Conservation (phyloP, 2,797 vertebrate species). For the Euthynnus affinis region DNA sequence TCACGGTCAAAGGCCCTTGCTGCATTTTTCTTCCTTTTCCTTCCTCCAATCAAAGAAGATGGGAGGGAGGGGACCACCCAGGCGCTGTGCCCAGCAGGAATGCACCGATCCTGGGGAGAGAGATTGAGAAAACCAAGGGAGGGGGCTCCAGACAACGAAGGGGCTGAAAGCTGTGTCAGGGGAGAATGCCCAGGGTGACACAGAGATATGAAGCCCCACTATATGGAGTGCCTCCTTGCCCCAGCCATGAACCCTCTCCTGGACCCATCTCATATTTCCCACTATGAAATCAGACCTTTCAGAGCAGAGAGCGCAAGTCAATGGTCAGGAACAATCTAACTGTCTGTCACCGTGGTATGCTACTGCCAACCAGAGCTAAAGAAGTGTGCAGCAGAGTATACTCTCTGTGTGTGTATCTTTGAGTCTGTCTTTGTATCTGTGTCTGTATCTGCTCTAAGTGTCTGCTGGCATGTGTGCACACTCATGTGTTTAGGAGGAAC, state of each 20-base stretch:
- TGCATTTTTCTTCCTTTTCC: constrained; percentile 79
- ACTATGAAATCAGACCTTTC: constrained; percentile 86
- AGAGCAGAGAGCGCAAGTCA: constrained; percentile 83
- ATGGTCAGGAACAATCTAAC: constrained; percentile 88
- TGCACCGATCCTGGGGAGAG: constrained; percentile 72
- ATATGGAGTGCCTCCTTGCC: constrained; percentile 82
- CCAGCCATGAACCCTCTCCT: constrained; percentile 82
- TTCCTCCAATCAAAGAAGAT: constrained; percentile 64
- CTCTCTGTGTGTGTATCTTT: constrained; percentile 53
- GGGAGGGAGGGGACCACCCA: constrained; percentile 81
- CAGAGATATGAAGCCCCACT: constrained; percentile 82
- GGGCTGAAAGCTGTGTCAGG: constrained; percentile 81
- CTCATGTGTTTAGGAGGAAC: constrained; percentile 44
- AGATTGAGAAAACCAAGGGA: constrained; percentile 60
- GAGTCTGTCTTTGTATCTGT: constrained; percentile 58
- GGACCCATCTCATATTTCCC: constrained; percentile 83
- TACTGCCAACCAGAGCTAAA: constrained; percentile 71
- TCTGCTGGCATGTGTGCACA: constrained; percentile 51
- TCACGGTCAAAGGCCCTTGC: constrained; percentile 66
- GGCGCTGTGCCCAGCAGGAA: constrained; percentile 82
- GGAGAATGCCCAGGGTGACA: constrained; percentile 83
- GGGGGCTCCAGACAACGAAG: constrained; percentile 68
- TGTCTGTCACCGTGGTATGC: constrained; percentile 81
- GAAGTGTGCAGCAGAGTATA: constrained; percentile 68
- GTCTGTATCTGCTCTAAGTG: constrained; percentile 61